Evolutionary conservation across 1,140 invertebrate genomes (phyloP), one percentile per base, ranked within the genome.

Genomic region (Drosophila parabipectinata): DNA sequence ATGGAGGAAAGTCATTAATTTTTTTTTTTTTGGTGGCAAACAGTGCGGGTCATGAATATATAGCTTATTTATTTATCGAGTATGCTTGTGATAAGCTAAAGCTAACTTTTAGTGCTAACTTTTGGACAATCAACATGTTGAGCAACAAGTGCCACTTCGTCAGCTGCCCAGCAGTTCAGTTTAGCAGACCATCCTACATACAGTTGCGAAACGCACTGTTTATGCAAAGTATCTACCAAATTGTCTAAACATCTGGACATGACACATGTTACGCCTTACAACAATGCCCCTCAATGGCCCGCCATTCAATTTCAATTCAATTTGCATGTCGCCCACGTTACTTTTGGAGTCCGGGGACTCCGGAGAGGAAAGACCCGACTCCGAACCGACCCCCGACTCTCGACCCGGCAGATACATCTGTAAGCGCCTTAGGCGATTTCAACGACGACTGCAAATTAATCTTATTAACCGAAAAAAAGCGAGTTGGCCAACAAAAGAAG

Each of bases 271-370:
- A 44, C 51, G 32, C 48, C 41, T 53, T 37, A 48, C 66, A 69
- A 50, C 64, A 79, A 79, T 79, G 10, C 18, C 7, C 14, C 5
- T n/a, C 39, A n/a, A 10, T 3, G 8, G 5, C 18, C 18, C 18
- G 53, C 53, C 48, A 76, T 77, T 79, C 69, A 68, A 21, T 21
- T 69, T 67, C 41, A 39, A 58, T 77, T 77, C 73, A 71, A 79
- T 79, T 79, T 80, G 77, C 72, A 80, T 80, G 53, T 81, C 60
- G 64, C 77, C 77, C 77, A 80, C 77, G 50, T 56, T 47, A 48
- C 48, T 39, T 39, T n/a, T 45, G 58, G 61, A 26, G 57, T 41
- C 3, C 21, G 21, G 21, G 21, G 21, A 21, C 1, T 21, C 21
- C 21, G 21, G 21, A 41, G 39, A n/a, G 18, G 18, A 18, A 18